These are phyloP conservation scores for Magallana ariakensis DNA, from an alignment of 1,140 invertebrate genomes.

Conservation along the genomic window DNA sequence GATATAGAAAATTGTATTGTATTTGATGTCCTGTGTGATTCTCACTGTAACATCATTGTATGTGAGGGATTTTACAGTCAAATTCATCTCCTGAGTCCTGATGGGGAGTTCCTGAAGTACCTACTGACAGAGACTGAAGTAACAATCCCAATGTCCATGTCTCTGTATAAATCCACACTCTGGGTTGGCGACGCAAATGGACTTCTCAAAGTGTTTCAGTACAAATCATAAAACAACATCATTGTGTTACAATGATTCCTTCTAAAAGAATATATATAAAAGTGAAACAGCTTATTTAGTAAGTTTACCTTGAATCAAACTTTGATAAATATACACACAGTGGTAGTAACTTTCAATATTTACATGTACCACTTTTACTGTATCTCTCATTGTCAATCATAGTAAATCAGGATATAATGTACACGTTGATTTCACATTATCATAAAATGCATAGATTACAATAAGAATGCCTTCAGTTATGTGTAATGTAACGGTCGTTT, in stretches of 20 bases:
- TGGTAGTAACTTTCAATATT: too few relatives aligned
- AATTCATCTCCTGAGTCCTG: slow-evolving; percentile 9
- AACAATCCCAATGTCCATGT: neutral
- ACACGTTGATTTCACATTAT: too few relatives aligned
- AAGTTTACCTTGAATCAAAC: too few relatives aligned
- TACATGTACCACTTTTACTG: too few relatives aligned
- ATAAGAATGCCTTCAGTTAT: too few relatives aligned
- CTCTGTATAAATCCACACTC: neutral
- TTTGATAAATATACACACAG: too few relatives aligned
- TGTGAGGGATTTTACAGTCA: neutral
- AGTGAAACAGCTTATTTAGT: too few relatives aligned
- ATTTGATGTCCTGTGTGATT: neutral
- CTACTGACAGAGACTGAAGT: neutral
- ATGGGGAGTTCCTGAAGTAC: neutral
- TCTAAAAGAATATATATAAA: too few relatives aligned
- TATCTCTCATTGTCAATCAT: too few relatives aligned
- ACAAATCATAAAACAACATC: neutral
- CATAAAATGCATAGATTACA: too few relatives aligned
- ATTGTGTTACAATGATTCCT: neutral
- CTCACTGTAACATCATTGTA: neutral
- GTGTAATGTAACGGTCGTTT: too few relatives aligned
- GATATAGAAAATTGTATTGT: neutral
- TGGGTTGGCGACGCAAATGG: neutral
- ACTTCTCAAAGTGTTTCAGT: neutral
- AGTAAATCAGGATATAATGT: too few relatives aligned